These are phyloP conservation scores for Herpetotheres cachinnans DNA, from an alignment of 2,113 vertebrate species.

Conservation along the genomic window DNA sequence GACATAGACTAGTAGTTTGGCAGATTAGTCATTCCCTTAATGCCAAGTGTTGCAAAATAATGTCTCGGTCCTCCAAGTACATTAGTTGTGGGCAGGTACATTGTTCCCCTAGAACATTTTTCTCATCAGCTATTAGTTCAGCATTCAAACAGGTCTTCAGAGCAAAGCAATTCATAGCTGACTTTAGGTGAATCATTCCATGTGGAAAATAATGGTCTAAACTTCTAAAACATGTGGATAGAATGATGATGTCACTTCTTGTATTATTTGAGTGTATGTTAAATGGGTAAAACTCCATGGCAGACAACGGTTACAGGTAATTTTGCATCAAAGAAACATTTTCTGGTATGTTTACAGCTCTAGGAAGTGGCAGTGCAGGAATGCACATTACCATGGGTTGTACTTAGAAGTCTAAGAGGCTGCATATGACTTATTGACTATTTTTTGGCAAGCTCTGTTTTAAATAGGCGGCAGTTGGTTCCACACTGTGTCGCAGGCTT, in stretches of 20 bases:
- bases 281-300: background rate
- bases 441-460: background rate
- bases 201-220: background rate
- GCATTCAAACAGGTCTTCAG: background rate
- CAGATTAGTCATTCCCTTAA: background rate
- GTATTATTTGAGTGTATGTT: background rate
- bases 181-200: background rate
- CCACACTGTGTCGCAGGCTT: background rate
- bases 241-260: background rate
- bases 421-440: background rate
- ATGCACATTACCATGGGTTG: rapidly evolving
- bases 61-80: background rate
- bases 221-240: background rate
- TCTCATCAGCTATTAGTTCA: background rate
- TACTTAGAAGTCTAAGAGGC: background rate
- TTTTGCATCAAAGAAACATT: background rate
- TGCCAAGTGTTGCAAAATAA: background rate
- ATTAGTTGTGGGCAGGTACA: background rate
- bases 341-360: background rate
- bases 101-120: background rate
- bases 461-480: background rate
- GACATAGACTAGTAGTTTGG: background rate
- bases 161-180: background rate
- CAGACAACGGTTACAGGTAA: background rate
- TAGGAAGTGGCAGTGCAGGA: background rate